Base-by-base conservation (phyloP, 1,140 invertebrate species). In the Batillaria attramentaria region DNA sequence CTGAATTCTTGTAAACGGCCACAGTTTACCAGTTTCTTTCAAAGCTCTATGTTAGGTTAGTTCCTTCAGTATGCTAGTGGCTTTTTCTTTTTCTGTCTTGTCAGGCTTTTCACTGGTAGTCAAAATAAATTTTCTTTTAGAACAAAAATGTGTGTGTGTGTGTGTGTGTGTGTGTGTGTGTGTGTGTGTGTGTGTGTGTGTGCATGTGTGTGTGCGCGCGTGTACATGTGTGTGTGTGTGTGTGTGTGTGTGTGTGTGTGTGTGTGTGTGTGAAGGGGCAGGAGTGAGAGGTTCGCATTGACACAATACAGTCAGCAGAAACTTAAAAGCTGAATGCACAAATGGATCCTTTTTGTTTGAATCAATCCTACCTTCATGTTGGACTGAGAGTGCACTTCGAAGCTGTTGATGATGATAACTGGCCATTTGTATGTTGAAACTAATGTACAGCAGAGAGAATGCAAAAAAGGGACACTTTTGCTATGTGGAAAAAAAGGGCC, bases 201-300 rank as follows among this genome's bases (percentile, higher is more conserved):
- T 62, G 57, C 28, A 28, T 62, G 57, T 28, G 28, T 62, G 28
- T n/a, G 57, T 62, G 57, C 57, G 57, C n/a, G 57, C 31, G 8
- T 62, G 28, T 62, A 28, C n/a, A n/a, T n/a, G 57, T 28, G 28
- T 28, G 57, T 28, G 57, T n/a, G 57, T 28, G 57, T 28, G 57
- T n/a, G 57, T 28, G 57, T 62, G 57, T 62, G 57, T 62, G 57
- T 62, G 28, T 62, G 57, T 62, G 57, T 62, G 57, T 62, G 57
- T 62, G 57, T 62, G 57, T 62, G 57, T 62, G 57, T 28, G 13
- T 28, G 13, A 13, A 24, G 10, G 46, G 10, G 46, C 24, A 24
- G 10, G 46, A 13, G 46, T 50, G 46, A 13, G 46, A 50, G 46
- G 24, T 24, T 50, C 24, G 10, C 46, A 50, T 24, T 50, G 10